Conservation (phyloP, 2,797 vertebrate genomes). For the Paedocypris micromegethes region DNA sequence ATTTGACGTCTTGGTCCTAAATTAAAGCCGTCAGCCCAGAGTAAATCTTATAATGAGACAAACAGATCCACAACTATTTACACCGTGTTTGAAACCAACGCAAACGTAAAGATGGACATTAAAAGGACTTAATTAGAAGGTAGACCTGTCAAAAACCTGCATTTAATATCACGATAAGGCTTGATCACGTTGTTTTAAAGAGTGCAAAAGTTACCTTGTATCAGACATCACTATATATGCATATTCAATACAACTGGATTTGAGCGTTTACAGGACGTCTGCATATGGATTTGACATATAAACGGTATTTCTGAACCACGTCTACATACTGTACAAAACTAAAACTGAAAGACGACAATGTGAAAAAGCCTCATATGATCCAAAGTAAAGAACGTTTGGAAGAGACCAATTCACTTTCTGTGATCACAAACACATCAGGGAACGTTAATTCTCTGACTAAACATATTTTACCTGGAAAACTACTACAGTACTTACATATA, state of each 20-base stretch:
- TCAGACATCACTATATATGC: conserved; percentile 2
- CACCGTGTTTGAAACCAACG: neutral
- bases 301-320: too few species aligned
- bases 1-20: too few species aligned
- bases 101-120: conserved; percentile 33
- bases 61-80: too few species aligned
- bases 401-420: conserved; percentile 39
- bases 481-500: conserved; percentile 52
- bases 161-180: conserved; percentile 65
- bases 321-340: too few species aligned
- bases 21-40: conserved; percentile 12
- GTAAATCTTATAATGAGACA: neutral
- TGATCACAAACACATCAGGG: conserved; percentile 47
- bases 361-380: too few species aligned
- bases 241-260: neutral
- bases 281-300: conserved; percentile 4
- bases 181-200: conserved; percentile 59
- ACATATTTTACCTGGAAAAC: conserved; percentile 51
- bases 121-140: conserved; percentile 53
- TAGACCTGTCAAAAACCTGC: conserved; percentile 69
- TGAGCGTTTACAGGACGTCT: neutral
- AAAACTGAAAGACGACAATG: too few species aligned
- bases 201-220: conserved; percentile 60
- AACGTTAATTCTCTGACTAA: conserved; percentile 44
- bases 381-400: neutral